Percentiles rank a stretch among this genome's conserved stretches.
These are phyloP conservation scores for Bradypodion ventrale DNA, from an alignment of 2,797 vertebrate genomes.

Conservation along the genomic window DNA sequence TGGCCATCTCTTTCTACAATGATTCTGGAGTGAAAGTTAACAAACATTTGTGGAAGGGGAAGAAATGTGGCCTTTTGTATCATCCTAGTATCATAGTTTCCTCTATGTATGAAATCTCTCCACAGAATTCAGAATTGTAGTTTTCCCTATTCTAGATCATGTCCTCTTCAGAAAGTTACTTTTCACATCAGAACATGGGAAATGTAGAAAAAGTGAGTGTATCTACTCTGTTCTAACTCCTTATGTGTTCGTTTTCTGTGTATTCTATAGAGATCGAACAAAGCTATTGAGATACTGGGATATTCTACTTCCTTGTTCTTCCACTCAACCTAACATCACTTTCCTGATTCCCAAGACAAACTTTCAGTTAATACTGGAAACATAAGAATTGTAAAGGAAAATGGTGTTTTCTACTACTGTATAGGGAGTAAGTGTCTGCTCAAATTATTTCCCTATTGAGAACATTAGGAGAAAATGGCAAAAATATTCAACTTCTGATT, in stretches of 20 bases:
- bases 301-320: neutral
- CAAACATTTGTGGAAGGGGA: neutral
- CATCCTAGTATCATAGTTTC: too few relatives aligned
- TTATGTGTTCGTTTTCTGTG: neutral
- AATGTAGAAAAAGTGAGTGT: neutral
- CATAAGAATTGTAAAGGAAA: neutral
- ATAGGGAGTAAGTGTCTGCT: neutral
- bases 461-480: neutral
- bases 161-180: neutral
- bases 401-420: neutral
- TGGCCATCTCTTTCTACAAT: too few relatives aligned
- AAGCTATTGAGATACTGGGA: neutral
- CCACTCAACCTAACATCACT: neutral
- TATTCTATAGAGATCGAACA: neutral
- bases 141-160: neutral
- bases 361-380: neutral
- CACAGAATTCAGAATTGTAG: too few relatives aligned
- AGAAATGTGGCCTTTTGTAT: neutral
- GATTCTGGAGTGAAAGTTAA: neutral
- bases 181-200: neutral
- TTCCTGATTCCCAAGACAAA: neutral
- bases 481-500: neutral
- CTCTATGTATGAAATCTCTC: too few relatives aligned
- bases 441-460: neutral
- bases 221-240: neutral